Evolutionary conservation across 92 coral and sea anemone genomes (phyloP).

Genomic region (Pocillopora grandis): DNA sequence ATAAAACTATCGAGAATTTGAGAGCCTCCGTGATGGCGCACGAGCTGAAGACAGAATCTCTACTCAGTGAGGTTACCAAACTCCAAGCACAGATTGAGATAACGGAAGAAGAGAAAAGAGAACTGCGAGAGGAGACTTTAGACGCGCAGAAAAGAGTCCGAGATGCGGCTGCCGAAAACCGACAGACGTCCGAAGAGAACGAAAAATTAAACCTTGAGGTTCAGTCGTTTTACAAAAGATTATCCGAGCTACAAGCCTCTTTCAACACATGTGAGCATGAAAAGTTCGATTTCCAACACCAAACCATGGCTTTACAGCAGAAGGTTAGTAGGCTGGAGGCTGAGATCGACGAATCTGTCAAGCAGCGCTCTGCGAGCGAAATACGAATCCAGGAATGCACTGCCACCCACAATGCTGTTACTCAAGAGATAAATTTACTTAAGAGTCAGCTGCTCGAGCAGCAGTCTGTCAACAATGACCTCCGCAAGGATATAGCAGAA

Average conservation of each 20-base stretch:
- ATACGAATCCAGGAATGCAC: conserved; percentile 29
- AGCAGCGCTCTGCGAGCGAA: conserved; percentile 35
- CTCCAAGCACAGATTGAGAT: conserved; percentile 69
- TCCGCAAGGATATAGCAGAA: conserved; percentile 42
- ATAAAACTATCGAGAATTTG: conserved; percentile 47
- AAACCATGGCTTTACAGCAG: conserved; percentile 51
- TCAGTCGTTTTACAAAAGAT: conserved; percentile 51
- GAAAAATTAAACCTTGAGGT: conserved; percentile 54
- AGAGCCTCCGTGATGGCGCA: conserved; percentile 40
- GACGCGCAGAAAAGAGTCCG: conserved; percentile 44
- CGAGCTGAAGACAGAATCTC: conserved; percentile 47
- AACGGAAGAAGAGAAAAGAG: conserved; percentile 62
- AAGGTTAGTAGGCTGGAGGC: conserved; percentile 52
- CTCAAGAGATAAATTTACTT: conserved; percentile 33
- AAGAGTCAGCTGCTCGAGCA: conserved; percentile 51
- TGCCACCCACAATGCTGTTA: neutral
- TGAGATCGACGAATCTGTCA: conserved; percentile 47
- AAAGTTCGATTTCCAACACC: conserved; percentile 66
- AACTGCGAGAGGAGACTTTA: conserved; percentile 59
- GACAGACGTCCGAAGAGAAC: conserved; percentile 54
- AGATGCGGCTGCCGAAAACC: conserved; percentile 55
- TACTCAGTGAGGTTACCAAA: conserved; percentile 52
- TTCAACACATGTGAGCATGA: conserved; percentile 65
- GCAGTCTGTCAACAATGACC: conserved; percentile 39
- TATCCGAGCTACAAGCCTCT: conserved; percentile 61